phyloP scores from a whole-genome alignment of 2,113 vertebrate genomes.

The Rhegmatorhina hoffmannsi region DNA sequence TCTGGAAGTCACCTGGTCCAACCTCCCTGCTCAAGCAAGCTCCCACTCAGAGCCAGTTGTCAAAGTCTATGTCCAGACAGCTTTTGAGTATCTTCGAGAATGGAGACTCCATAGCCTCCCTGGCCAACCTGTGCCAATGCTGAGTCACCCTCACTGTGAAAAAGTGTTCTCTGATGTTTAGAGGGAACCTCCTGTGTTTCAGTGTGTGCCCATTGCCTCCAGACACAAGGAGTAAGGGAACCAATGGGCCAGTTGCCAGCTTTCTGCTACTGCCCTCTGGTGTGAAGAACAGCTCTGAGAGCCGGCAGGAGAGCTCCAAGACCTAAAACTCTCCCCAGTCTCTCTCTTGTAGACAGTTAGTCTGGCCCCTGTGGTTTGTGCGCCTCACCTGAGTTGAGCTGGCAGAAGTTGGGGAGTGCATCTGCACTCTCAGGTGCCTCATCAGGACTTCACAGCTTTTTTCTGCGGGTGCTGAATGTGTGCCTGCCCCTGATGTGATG shows the following conservation, averaged over 20 bases:
- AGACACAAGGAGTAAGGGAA: background rate
- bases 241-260: background rate
- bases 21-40: background rate
- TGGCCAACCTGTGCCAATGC: background rate
- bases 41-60: background rate
- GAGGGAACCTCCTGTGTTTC: background rate
- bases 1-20: background rate
- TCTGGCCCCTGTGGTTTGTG: background rate
- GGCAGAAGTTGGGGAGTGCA: background rate
- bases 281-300: background rate
- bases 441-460: background rate
- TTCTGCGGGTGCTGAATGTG: background rate
- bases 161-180: background rate
- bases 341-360: background rate
- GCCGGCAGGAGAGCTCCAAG: background rate
- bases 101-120: background rate
- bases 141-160: background rate
- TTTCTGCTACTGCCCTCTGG: background rate
- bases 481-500: fast-evolving
- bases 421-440: background rate
- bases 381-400: background rate
- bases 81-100: background rate
- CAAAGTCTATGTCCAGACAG: background rate
- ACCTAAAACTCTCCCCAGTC: background rate
- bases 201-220: background rate